phyloP scores from a whole-genome alignment of 2,888 invertebrate species.

The Dione vanillae region DNA sequence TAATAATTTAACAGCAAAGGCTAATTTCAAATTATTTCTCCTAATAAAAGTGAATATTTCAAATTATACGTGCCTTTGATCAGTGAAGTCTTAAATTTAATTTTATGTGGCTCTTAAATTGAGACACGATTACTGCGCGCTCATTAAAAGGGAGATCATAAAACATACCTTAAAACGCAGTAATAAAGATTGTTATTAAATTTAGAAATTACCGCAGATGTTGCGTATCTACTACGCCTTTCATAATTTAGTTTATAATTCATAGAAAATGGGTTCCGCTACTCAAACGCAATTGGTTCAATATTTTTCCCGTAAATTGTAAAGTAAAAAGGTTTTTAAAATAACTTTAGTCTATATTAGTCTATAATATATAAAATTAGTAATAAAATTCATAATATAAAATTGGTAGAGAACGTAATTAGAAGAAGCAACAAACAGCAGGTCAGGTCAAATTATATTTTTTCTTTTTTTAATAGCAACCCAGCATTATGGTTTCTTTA shows the following conservation, averaged over 20 bases:
- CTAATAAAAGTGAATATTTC: background rate
- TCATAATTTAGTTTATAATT: background rate
- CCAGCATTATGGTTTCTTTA: no score
- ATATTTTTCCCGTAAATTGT: no score
- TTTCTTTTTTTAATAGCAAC: no score
- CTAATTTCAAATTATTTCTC: background rate
- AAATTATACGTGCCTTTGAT: slow-evolving; percentile 1
- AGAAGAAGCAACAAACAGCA: no score
- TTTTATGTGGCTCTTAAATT: background rate
- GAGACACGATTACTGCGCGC: slow-evolving; percentile 11
- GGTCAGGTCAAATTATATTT: no score
- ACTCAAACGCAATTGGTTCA: no score
- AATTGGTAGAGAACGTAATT: no score
- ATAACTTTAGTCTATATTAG: no score
- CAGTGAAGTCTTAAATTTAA: slow-evolving; percentile 5
- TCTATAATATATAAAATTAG: no score
- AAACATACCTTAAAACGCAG: slow-evolving; percentile 5
- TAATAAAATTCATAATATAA: no score
- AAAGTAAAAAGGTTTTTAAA: no score
- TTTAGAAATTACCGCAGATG: slow-evolving; percentile 6
- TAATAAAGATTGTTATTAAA: slow-evolving; percentile 3
- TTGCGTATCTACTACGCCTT: background rate
- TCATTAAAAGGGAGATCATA: background rate
- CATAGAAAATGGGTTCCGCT: no score
- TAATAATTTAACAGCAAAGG: background rate